Percentiles rank a stretch among this genome's conserved stretches.
phyloP scores from a whole-genome alignment of 2,797 vertebrate genomes.

The Simalia tracyae region DNA sequence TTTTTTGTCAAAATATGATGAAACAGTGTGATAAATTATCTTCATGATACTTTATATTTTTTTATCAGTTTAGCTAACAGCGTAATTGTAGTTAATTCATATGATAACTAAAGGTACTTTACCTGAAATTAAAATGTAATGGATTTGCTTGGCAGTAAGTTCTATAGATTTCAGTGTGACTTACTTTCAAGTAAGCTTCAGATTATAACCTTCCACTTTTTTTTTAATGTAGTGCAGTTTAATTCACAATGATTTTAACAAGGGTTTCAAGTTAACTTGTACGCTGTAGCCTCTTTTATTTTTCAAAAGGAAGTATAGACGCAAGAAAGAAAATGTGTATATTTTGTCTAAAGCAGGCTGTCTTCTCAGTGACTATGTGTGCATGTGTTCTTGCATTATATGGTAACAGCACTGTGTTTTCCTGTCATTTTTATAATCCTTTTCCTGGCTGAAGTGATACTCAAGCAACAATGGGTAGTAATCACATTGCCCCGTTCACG shows the following conservation, averaged over 20 bases:
- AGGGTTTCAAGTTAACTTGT: not conserved
- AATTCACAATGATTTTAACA: conserved; percentile 2
- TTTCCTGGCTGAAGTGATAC: conserved; percentile 63
- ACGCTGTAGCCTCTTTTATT: not conserved
- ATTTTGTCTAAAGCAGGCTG: conserved; percentile 24
- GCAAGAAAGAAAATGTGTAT: conserved; percentile 1
- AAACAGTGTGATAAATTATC: not conserved
- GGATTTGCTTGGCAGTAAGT: not conserved
- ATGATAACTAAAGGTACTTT: conserved; percentile 5
- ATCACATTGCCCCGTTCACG: conserved; percentile 60
- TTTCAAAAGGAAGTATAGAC: not conserved
- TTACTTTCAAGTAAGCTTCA: not conserved
- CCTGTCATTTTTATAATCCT: conserved; percentile 62
- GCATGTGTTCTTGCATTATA: conserved; percentile 48
- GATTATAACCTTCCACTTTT: not conserved
- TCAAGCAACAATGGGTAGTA: conserved; percentile 60
- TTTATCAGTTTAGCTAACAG: not conserved
- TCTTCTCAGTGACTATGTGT: conserved; percentile 39
- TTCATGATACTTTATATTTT: too few relatives aligned
- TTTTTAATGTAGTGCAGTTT: not conserved
- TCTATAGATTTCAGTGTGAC: not conserved
- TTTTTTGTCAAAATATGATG: conserved; percentile 39
- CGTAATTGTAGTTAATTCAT: not conserved
- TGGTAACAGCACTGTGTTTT: conserved; percentile 60
- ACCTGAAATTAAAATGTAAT: conserved; percentile 23